Evolutionary conservation across 2,113 vertebrate species (phyloP).

Genomic region (Rhinolophus ferrumequinum): DNA sequence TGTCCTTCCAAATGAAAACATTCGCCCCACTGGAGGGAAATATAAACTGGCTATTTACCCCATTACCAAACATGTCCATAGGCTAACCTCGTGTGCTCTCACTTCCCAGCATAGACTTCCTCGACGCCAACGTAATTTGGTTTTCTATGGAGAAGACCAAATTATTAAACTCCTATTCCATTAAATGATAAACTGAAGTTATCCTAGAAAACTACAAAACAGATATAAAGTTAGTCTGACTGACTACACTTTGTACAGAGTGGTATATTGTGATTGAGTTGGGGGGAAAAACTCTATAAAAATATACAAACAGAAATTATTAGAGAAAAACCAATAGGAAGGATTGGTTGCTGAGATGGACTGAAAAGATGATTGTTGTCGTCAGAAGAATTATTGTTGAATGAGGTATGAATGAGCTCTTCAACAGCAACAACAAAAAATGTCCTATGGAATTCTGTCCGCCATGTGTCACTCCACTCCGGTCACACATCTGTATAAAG

Average conservation of each 20-base stretch:
- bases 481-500: not conserved
- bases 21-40: not conserved
- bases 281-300: slow-evolving; percentile 13
- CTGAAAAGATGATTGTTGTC: slow-evolving; percentile 5
- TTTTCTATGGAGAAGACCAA: not conserved
- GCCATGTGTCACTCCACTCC: not conserved
- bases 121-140: not conserved
- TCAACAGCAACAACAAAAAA: slow-evolving; percentile 39
- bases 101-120: not conserved
- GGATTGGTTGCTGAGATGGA: not conserved
- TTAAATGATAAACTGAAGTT: not conserved
- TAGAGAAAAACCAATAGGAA: slow-evolving; percentile 47
- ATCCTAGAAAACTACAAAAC: not conserved
- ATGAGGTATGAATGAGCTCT: slow-evolving; percentile 64
- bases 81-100: not conserved
- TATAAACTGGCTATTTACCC: not conserved
- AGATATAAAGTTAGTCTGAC: not conserved
- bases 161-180: not conserved
- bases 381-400: slow-evolving; percentile 50
- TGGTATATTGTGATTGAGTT: not conserved
- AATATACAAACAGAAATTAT: not conserved
- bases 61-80: not conserved
- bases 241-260: not conserved
- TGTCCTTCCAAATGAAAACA: not conserved
- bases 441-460: not conserved